Evolutionary conservation across 2,797 vertebrate species (phyloP), one percentile per base, ranked within the genome.

Genomic region (Paratrypauchen microcephalus): DNA sequence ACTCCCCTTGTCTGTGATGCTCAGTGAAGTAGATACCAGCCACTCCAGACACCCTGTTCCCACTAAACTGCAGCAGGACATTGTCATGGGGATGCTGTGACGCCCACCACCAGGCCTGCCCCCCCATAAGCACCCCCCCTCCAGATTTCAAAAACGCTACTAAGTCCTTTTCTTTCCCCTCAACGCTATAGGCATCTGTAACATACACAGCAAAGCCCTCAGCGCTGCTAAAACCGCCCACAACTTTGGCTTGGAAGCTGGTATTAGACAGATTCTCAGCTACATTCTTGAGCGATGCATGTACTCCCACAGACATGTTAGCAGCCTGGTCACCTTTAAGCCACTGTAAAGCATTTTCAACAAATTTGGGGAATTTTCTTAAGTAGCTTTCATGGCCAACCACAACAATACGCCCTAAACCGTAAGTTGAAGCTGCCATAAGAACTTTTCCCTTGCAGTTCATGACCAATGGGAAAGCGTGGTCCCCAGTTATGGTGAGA

Each of bases 101-200:
- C 67, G 94, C 88, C 96, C 96, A 97, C 77, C 73, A 76, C 94
- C 94, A 97, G 0, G 95, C 94, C 70, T 98, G 94, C 1, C 96
- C 96, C 0, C 88, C 96, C 2, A 96, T 73, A 13, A 98, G 88
- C 8, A 98, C 88, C 3, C 96, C 95, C 0, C 96, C 96, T 32
- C 96, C 96, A 47, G 72, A 66, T 85, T 95, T 96, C 66, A 96
- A 21, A 61, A 94, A 96, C 0, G 73, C 83, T 67, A 94, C 87
- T 57, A 97, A 80, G 8, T 88, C 82, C 0, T 64, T 81, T 0
- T 62, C 72, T 36, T 89, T 69, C 3, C 41, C 41, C 0, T 66
- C 78, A 0, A 91, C 76, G 0, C 71, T 74, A 67, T 95, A 95
- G 70, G 93, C 92, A 62, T 87, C 75, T 0, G 89, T 88, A 65